Evolutionary conservation across 1,140 invertebrate genomes (phyloP).

Genomic region (Adelges cooleyi): DNA sequence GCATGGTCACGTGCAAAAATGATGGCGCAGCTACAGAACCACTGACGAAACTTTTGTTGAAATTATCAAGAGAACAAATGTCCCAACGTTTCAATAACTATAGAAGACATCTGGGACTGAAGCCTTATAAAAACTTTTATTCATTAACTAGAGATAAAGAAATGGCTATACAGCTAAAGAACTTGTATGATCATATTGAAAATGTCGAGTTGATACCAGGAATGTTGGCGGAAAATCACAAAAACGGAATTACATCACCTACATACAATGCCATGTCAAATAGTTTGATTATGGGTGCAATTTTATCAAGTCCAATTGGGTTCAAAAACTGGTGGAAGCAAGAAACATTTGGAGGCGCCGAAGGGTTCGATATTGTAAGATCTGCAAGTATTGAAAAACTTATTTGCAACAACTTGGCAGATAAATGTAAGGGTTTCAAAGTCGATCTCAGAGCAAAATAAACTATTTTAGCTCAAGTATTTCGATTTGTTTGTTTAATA

Average conservation of each 20-base stretch:
- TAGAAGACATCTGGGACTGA: not conserved
- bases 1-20: not conserved
- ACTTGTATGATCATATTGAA: not conserved
- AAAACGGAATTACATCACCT: not conserved
- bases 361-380: not conserved
- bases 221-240: not conserved
- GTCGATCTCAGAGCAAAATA: not conserved
- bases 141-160: not conserved
- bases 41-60: not conserved
- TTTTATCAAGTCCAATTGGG: not conserved
- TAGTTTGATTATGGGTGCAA: not conserved
- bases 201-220: not conserved
- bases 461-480: no score
- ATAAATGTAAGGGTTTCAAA: not conserved
- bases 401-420: not conserved
- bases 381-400: not conserved
- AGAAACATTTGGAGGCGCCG: not conserved
- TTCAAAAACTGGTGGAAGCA: not conserved
- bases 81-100: slow-evolving; percentile 1
- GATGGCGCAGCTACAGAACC: not conserved
- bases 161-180: not conserved
- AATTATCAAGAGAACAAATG: not conserved
- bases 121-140: not conserved
- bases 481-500: no score
- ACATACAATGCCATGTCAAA: not conserved